These are phyloP conservation scores for Tragopan temminckii DNA, from an alignment of 2,797 vertebrate genomes.

Conservation along the genomic window DNA sequence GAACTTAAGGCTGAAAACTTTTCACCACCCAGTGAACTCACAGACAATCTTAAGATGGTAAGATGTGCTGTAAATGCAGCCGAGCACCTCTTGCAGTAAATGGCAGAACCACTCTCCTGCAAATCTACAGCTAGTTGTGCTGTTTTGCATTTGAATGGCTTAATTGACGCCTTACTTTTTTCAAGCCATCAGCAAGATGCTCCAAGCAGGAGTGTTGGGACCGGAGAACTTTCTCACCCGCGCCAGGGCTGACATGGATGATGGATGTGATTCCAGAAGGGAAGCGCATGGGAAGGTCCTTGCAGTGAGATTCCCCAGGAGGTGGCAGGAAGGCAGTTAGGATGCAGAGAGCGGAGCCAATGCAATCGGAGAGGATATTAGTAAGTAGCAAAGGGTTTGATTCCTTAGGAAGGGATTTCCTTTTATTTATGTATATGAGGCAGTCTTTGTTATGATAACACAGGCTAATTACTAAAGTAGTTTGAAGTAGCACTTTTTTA, in stretches of 20 bases:
- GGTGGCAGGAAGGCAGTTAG: not conserved
- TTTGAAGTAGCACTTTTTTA: not conserved
- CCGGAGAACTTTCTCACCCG: not conserved
- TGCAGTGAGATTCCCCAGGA: not conserved
- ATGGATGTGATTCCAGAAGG: not conserved
- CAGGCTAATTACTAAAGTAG: not conserved
- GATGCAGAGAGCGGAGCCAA: not conserved
- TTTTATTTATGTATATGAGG: not conserved
- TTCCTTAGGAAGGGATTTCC: not conserved
- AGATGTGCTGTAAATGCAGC: not conserved
- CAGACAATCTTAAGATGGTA: not conserved
- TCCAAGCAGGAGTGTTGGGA: not conserved
- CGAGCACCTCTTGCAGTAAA: not conserved
- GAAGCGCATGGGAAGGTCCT: not conserved
- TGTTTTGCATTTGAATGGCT: not conserved
- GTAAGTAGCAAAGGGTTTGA: not conserved
- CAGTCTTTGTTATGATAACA: not conserved
- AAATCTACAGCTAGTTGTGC: not conserved
- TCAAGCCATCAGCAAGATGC: not conserved
- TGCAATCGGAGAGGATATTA: rapidly evolving
- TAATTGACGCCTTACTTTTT: not conserved
- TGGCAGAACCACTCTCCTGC: not conserved
- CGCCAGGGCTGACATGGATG: not conserved
- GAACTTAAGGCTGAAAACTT: not conserved
- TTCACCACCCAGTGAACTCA: not conserved